These are phyloP conservation scores for Felis catus DNA, from an alignment of 2,113 vertebrate species.

Conservation along the genomic window F.catus_Fca126_mat1.0 CM031412.1:11917501-11918000, in stretches of 20 bases:
- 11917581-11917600: background rate
- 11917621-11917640: background rate
- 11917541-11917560: background rate
- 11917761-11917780: background rate
- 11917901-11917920: background rate
- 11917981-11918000: background rate
- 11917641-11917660: background rate
- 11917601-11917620: background rate
- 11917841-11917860: background rate
- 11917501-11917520: background rate
- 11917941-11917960: background rate
- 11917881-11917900: background rate
- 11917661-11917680: background rate
- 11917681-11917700: background rate
- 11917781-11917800: background rate
- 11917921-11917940: background rate
- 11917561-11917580: background rate
- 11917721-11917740: background rate
- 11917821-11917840: background rate
- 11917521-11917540: background rate
- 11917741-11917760: background rate
- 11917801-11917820: background rate
- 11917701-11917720: background rate
- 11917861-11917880: background rate
- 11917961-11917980: slow-evolving; percentile 5